phyloP scores from a whole-genome alignment of 2,888 invertebrate species.

The Alcis repandata region DNA sequence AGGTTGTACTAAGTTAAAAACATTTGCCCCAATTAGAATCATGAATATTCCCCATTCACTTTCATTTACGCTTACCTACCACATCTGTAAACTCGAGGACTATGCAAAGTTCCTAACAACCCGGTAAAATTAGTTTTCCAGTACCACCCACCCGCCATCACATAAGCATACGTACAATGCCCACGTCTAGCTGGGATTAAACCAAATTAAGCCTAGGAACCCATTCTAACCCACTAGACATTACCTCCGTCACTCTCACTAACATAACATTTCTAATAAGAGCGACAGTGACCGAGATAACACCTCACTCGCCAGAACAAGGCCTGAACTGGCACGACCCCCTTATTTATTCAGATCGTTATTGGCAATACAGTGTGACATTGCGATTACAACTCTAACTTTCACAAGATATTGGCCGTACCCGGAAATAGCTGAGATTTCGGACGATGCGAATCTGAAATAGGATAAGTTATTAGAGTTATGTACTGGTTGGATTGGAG shows the following conservation, averaged over 20 bases:
- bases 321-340: slow-evolving; percentile 21
- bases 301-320: too few relatives aligned
- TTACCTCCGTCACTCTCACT: too few relatives aligned
- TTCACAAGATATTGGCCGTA: slow-evolving; percentile 28
- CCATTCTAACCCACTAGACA: too few relatives aligned
- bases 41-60: neutral
- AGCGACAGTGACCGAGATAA: too few relatives aligned
- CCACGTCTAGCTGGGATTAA: slow-evolving; percentile 27
- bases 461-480: slow-evolving; percentile 20
- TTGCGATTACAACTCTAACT: slow-evolving; percentile 37
- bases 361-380: slow-evolving; percentile 35
- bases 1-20: too few relatives aligned
- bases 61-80: too few relatives aligned
- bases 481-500: slow-evolving; percentile 2
- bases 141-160: neutral
- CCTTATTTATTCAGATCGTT: slow-evolving; percentile 38
- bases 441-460: slow-evolving; percentile 16
- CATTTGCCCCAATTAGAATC: too few relatives aligned
- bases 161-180: slow-evolving; percentile 14
- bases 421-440: slow-evolving; percentile 31
- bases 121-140: neutral
- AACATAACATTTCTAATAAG: too few relatives aligned
- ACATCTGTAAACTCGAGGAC: too few relatives aligned
- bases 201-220: slow-evolving; percentile 34
- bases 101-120: neutral